Percentiles rank a stretch among this genome's conserved stretches.
phyloP scores from a whole-genome alignment of 2,113 vertebrate genomes.

The Ursus arctos region DNA sequence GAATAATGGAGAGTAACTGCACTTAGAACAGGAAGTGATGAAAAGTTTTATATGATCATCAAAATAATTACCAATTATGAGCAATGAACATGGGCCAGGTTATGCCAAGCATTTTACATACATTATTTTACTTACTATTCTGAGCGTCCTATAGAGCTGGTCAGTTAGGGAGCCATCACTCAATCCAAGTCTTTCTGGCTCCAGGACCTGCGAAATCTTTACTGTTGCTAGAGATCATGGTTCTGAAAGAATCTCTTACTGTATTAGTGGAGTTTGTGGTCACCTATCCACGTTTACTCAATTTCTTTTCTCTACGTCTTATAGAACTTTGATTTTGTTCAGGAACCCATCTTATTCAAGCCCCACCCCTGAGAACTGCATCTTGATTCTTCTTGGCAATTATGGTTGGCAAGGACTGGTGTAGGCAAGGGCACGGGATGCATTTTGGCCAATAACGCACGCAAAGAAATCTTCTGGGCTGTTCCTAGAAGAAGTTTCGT shows the following conservation, averaged over 20 bases:
- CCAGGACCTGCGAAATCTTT: not conserved
- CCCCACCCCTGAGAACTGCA: not conserved
- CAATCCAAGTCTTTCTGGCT: not conserved
- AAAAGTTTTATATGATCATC: not conserved
- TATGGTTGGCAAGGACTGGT: not conserved
- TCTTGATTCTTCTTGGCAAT: not conserved
- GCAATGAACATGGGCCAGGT: not conserved
- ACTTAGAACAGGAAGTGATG: not conserved
- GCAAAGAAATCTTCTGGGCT: not conserved
- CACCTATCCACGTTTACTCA: not conserved
- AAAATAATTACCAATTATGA: constrained; percentile 26
- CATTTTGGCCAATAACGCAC: not conserved
- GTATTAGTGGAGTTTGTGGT: not conserved
- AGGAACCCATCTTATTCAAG: not conserved
- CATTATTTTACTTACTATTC: constrained; percentile 14
- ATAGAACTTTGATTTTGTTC: not conserved
- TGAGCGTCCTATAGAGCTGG: not conserved
- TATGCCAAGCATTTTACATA: not conserved
- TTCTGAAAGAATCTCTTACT: not conserved
- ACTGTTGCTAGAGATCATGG: not conserved
- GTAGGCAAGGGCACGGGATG: not conserved
- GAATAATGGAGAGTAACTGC: not conserved
- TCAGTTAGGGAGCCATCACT: not conserved
- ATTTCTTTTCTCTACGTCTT: not conserved
- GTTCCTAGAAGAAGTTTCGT: not conserved